These are phyloP conservation scores for Hepsetus odoe DNA, from an alignment of 2,113 vertebrate genomes.

Conservation along the genomic window DNA sequence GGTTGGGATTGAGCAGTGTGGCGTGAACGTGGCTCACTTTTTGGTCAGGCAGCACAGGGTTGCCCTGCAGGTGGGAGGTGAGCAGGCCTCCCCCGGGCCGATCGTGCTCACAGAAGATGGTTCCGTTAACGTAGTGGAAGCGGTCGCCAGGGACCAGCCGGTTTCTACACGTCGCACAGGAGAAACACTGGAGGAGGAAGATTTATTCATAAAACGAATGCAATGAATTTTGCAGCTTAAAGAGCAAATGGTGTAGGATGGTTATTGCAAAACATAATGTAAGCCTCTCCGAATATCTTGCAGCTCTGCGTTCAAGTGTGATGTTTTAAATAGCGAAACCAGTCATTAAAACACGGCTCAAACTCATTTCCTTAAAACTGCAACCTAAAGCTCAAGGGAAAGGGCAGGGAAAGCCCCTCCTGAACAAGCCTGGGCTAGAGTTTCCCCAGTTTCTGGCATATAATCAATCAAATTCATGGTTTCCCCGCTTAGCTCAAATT, in stretches of 20 bases:
- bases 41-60: conserved; percentile 77
- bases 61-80: conserved; percentile 73
- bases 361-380: background rate
- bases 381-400: background rate
- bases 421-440: background rate
- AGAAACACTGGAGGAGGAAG: conserved; percentile 75
- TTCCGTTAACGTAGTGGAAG: conserved; percentile 81
- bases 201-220: background rate
- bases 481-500: no score
- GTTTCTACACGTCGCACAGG: conserved; percentile 81
- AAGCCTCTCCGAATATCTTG: no score
- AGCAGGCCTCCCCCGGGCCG: conserved; percentile 71
- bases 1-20: background rate
- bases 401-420: background rate
- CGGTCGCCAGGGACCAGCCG: conserved; percentile 80
- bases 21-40: conserved; percentile 69
- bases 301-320: background rate
- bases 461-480: background rate
- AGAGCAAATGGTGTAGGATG: no score
- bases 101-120: conserved; percentile 84
- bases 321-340: background rate
- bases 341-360: background rate
- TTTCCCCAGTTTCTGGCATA: background rate
- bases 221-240: no score
- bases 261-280: no score